Base-by-base conservation (phyloP, 92 coral and sea anemone species). In the Anthopleura xanthogrammica region DNA sequence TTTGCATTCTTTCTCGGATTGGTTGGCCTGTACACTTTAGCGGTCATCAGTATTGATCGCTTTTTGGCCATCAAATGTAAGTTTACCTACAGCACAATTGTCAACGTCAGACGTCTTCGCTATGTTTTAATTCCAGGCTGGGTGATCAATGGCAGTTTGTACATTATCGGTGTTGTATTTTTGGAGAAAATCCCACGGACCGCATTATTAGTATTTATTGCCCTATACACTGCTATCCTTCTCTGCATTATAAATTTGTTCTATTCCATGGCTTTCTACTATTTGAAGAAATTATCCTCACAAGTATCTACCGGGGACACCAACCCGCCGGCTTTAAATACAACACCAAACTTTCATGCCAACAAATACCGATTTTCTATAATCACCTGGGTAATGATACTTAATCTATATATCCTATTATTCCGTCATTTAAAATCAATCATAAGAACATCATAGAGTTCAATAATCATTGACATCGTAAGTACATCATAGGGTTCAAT, bases 41-140 rank as follows among this genome's bases (percentile, higher is more conserved):
- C 76, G 1, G 11, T 65, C 2, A 80, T 66, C 62, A 80, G 83
- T 41, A 20, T 80, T 19, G 83, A 80, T 19, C 83, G 83, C 41
- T 80, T 80, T 43, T 20, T 80, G 75, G 83, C 83, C 24, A 46
- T 80, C 40, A 80, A 48, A 43, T 46, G 6, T 2, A 64, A 80
- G 72, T 80, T 65, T 22, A 22, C 76, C 58, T 80, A 80, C n/a
- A 24, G 76, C 7, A 43, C 55, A 39, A 41, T 39, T 40, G 83
- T 80, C n/a, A 64, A 58, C 12, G 65, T 40, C 19, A 80, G 19
- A 22, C 83, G 83, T 36, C 56, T 80, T 23, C 7, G 17, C n/a
- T 5, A 10, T 56, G 46, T 29, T 7, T 22, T 60, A 19, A 11
- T 60, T 6, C 19, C 5, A 7, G 74, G 82, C 11, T 79, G 82